These are phyloP conservation scores for Montipora efflorescens DNA, from an alignment of 64 coral and sea anemone genomes.

Conservation along the genomic window DNA sequence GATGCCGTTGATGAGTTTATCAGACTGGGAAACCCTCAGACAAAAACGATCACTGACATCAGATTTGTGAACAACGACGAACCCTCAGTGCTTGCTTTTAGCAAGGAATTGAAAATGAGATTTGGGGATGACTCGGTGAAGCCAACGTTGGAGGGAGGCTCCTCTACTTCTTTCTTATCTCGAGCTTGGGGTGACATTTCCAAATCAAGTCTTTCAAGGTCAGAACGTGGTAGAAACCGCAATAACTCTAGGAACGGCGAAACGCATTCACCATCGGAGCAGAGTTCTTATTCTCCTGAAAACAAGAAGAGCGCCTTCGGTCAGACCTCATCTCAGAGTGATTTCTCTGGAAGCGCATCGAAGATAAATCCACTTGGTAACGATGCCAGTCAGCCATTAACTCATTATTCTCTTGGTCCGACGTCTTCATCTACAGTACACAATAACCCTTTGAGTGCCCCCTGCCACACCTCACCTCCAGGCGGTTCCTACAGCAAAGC, in stretches of 20 bases:
- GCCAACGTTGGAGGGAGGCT: rapidly evolving
- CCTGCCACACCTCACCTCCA: background rate
- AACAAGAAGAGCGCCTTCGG: background rate
- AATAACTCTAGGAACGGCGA: no score
- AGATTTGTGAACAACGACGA: slow-evolving; percentile 79
- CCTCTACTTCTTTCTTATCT: background rate
- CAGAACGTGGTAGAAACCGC: no score
- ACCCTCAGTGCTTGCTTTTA: slow-evolving; percentile 47
- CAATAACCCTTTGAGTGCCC: background rate
- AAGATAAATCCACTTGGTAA: background rate
- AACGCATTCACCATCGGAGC: no score
- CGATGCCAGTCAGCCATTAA: background rate
- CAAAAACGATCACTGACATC: slow-evolving; percentile 48
- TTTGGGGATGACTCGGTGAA: background rate
- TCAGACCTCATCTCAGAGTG: no score
- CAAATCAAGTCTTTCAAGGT: no score
- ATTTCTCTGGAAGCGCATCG: no score
- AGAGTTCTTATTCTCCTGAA: background rate
- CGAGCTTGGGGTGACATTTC: no score
- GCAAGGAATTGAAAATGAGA: slow-evolving; percentile 42
- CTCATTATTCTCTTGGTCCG: background rate
- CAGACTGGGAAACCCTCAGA: background rate
- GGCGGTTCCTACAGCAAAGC: background rate
- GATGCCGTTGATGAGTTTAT: slow-evolving; percentile 49
- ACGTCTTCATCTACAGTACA: background rate